phyloP scores from a whole-genome alignment of 2,888 invertebrate species.

The Andrena trimmerana region DNA sequence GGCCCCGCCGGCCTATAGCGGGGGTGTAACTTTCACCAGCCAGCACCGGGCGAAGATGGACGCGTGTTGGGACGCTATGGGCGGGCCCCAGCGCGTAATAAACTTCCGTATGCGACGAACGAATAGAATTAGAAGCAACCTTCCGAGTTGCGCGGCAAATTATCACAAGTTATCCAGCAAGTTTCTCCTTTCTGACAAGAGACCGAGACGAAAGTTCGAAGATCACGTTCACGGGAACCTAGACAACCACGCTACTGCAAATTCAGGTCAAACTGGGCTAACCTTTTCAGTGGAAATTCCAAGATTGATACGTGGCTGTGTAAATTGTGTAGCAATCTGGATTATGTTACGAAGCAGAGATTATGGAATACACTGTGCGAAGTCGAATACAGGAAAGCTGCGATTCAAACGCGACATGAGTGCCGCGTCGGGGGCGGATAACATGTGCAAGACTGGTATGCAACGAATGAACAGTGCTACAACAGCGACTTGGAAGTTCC shows the following conservation, averaged over 20 bases:
- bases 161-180: constrained; percentile 52
- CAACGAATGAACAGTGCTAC: constrained; percentile 17
- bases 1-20: constrained; percentile 39
- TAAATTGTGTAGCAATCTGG: too few species aligned
- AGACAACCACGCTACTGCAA: background rate
- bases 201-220: background rate
- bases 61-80: constrained; percentile 36
- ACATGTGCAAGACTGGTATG: too few species aligned
- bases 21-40: constrained; percentile 40
- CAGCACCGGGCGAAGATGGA: constrained; percentile 55
- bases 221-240: background rate
- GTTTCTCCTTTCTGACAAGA: background rate
- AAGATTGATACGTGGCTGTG: too few species aligned
- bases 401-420: background rate
- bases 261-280: background rate
- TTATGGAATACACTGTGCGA: background rate
- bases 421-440: background rate
- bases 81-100: constrained; percentile 41
- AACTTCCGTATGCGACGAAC: constrained; percentile 58
- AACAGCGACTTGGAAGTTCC: constrained; percentile 41
- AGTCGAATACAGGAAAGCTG: background rate
- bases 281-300: background rate
- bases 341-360: too few species aligned
- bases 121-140: constrained; percentile 62
- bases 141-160: constrained; percentile 60